Evolutionary conservation across 2,888 invertebrate genomes (phyloP).

Genomic region (Pseudolycoriella hygida): DNA sequence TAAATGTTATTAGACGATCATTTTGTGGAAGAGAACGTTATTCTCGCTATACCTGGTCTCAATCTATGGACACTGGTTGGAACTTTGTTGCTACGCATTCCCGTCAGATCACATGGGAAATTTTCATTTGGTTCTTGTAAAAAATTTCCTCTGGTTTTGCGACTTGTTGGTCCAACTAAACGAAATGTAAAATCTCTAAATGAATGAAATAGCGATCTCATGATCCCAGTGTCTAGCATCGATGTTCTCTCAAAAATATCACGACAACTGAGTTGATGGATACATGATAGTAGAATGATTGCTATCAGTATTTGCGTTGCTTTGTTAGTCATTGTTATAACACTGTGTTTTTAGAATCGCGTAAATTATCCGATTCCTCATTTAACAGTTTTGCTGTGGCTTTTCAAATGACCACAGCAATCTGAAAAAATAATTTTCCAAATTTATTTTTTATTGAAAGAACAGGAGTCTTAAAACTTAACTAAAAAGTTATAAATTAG

Average conservation of each 20-base stretch:
- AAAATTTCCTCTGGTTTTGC: constrained; percentile 10
- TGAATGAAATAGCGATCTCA: constrained; percentile 13
- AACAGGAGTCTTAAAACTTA: too few species aligned
- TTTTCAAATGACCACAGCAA: too few species aligned
- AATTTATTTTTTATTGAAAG: too few species aligned
- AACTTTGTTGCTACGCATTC: constrained; percentile 14
- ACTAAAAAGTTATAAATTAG: too few species aligned
- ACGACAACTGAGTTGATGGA: not conserved
- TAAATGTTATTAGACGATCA: too few species aligned
- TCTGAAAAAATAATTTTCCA: too few species aligned
- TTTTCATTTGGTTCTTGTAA: constrained; percentile 13
- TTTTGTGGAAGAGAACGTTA: too few species aligned
- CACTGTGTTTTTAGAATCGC: not conserved
- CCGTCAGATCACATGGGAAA: constrained; percentile 19
- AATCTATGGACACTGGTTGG: constrained; percentile 32
- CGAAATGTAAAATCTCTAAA: constrained; percentile 13
- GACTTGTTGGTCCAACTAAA: constrained; percentile 12
- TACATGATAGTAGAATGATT: not conserved
- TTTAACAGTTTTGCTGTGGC: not conserved
- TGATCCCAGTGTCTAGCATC: constrained; percentile 1
- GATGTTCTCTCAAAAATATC: constrained; percentile 3
- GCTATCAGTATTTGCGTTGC: too few species aligned
- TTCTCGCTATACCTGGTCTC: constrained; percentile 24
- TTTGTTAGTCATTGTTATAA: not conserved
- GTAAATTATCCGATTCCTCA: not conserved